Conservation (phyloP, 1,140 invertebrate species). For the Lasioglossum baleicum region DNA sequence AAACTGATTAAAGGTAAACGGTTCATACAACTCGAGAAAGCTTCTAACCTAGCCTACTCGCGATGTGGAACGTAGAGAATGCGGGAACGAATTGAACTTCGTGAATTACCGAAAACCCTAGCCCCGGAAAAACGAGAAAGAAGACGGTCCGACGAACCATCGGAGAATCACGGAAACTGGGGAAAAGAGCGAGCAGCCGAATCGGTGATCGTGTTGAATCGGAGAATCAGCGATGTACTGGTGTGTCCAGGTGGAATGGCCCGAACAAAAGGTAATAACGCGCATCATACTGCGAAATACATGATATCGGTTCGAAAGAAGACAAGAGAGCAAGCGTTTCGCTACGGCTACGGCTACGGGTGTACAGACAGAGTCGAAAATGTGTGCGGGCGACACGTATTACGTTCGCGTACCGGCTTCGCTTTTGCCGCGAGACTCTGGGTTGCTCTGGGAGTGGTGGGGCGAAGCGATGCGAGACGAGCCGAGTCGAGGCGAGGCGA, state of each 20-base stretch:
- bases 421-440: constrained; percentile 6
- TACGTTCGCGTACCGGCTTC: constrained; percentile 28
- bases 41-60: too few species aligned
- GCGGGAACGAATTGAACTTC: too few species aligned
- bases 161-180: too few species aligned
- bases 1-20: too few species aligned
- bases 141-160: too few species aligned
- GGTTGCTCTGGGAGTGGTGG: too few species aligned
- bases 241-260: background rate
- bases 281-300: constrained; percentile 4
- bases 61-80: too few species aligned
- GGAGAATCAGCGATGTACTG: background rate
- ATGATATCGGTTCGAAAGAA: constrained; percentile 3
- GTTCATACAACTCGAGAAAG: too few species aligned
- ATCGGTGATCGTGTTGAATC: too few species aligned
- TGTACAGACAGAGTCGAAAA: background rate
- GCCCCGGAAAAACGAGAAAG: too few species aligned
- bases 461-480: too few species aligned
- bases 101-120: background rate
- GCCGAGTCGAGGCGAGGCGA: background rate
- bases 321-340: constrained; percentile 1
- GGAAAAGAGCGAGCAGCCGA: too few species aligned
- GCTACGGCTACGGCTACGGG: background rate
- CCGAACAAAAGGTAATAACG: background rate
- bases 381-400: constrained; percentile 2